Conservation (phyloP, 2,113 vertebrate species). For the Pedionomus torquatus region DNA sequence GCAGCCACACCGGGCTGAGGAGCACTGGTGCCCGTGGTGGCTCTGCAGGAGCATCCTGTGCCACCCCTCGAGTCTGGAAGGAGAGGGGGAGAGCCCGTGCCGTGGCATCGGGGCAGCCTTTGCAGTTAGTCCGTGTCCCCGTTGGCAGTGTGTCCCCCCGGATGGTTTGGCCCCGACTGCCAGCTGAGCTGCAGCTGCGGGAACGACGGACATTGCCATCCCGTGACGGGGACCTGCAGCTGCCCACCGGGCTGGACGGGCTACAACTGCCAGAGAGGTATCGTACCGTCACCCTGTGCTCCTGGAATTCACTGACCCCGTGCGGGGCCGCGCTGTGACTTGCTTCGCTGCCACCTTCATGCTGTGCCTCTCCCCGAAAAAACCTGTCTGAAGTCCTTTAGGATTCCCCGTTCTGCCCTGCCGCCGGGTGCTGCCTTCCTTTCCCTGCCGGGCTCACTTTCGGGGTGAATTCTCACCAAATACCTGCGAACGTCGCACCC, state of each 20-base stretch:
- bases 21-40: accelerated
- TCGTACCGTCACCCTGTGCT: accelerated
- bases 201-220: constrained; percentile 85
- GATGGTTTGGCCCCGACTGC: constrained; percentile 85
- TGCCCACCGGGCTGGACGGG: constrained; percentile 89
- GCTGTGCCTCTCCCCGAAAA: not conserved
- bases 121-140: not conserved
- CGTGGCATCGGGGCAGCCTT: accelerated
- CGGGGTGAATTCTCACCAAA: not conserved
- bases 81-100: not conserved
- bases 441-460: too few relatives aligned
- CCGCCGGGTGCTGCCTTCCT: accelerated
- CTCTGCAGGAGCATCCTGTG: accelerated
- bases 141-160: constrained; percentile 80
- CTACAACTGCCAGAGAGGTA: constrained; percentile 86
- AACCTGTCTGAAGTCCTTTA: not conserved
- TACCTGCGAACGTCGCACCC: accelerated
- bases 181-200: constrained; percentile 86
- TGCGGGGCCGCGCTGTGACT: accelerated
- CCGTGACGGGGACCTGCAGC: constrained; percentile 80
- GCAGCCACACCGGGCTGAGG: accelerated
- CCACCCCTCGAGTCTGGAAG: accelerated
- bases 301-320: accelerated
- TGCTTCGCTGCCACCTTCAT: accelerated
- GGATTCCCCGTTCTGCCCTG: not conserved